Base-by-base conservation (phyloP, 2,797 vertebrate species). In the Micropoecilia bifurca region DNA sequence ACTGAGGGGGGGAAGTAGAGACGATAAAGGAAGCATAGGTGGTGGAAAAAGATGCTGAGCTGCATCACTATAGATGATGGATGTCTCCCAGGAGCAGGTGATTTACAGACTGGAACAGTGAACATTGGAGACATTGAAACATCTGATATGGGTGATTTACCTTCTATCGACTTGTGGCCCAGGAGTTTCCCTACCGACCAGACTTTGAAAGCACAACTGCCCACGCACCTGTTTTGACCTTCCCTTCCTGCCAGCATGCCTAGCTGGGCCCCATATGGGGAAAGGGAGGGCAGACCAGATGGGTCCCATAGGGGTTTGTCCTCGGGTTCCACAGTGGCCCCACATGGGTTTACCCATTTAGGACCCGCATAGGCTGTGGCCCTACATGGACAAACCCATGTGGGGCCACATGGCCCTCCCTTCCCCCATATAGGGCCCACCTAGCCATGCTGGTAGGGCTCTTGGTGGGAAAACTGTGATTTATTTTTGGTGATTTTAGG, bases 91-190 rank as follows among this genome's bases (percentile, higher is more conserved):
- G 73, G 90, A 91, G 90, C 79, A 85, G 81, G 75, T 76, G 83
- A 83, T 90, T 92, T 90, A 79, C 87, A 88, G 89, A 94, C 91
- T 92, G 87, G 92, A 94, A 92, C 92, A 83, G 57, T 88, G 90
- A 93, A 88, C 88, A 87, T 80, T 87, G 88, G 82, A 90, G 74
- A 92, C 90, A 85, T 88, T 85, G 91, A 90, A 88, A 93, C 87
- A 91, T 91, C 85, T 8, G 83, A 88, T 80, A 89, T 59, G 84
- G 91, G 88, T 91, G 87, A 91, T 94, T 92, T 66, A 88, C 50
- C 74, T 76, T 71, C 6, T 61, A 74, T 85, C 69, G 77, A 78
- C 83, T 73, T 71, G 81, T 78, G 82, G 82, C 84, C 69, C 81
- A 85, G 79, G 76, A 83, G 77, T 33, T 61, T 86, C 79, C 82